These are phyloP conservation scores for Siniperca knerii DNA, from an alignment of 2,113 vertebrate genomes.

Conservation along the genomic window DNA sequence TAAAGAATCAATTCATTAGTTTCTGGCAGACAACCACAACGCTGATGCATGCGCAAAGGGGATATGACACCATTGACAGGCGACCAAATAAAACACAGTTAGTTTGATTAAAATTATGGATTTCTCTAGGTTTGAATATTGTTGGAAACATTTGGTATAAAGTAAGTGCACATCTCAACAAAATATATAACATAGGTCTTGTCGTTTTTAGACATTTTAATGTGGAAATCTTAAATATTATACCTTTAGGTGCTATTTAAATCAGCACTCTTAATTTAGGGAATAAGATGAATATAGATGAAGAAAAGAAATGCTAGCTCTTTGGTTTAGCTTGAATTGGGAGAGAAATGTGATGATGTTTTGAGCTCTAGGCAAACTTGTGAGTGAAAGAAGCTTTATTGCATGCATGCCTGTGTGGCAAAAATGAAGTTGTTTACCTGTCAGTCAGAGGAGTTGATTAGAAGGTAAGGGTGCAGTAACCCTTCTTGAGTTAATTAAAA, in stretches of 20 bases:
- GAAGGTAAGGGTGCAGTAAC: slow-evolving; percentile 13
- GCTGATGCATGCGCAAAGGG: no score
- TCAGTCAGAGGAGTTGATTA: slow-evolving; percentile 33
- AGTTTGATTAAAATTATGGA: no score
- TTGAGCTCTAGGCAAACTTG: slow-evolving; percentile 30
- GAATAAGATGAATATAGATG: neutral
- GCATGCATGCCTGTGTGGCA: neutral
- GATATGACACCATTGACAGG: no score
- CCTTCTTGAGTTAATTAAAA: slow-evolving; percentile 32
- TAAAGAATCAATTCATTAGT: no score
- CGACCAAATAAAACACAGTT: no score
- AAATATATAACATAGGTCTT: no score
- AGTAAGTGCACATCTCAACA: no score
- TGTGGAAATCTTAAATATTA: no score
- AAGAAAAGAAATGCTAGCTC: neutral
- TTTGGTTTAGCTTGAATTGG: slow-evolving; percentile 20
- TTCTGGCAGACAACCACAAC: no score
- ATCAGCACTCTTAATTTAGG: neutral
- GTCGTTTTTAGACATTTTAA: no score
- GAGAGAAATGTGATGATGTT: slow-evolving; percentile 16
- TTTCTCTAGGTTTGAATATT: no score
- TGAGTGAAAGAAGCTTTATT: slow-evolving; percentile 4
- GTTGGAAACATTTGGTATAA: no score
- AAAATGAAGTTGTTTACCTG: slow-evolving; percentile 36
- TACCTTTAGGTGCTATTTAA: neutral